phyloP scores from a whole-genome alignment of 2,113 vertebrate genomes.

The Etia nguti region DNA sequence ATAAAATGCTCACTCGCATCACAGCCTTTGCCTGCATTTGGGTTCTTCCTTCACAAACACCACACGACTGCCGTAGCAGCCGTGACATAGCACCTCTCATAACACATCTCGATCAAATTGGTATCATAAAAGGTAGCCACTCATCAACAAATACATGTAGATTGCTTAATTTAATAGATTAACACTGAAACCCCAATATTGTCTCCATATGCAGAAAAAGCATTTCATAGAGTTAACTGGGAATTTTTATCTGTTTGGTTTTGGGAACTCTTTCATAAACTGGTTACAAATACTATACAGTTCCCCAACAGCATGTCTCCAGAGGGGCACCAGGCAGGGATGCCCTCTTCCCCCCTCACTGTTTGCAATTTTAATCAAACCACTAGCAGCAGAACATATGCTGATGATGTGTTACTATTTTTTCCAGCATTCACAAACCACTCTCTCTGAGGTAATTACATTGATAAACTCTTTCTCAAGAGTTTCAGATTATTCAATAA shows the following conservation, averaged over 20 bases:
- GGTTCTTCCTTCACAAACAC: no score
- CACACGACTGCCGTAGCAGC: no score
- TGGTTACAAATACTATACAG: neutral
- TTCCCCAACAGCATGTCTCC: neutral
- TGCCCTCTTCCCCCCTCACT: neutral
- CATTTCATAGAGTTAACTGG: neutral
- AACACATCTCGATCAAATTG: neutral
- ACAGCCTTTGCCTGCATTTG: no score
- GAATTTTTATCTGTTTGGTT: neutral
- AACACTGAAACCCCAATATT: neutral
- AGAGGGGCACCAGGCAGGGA: neutral
- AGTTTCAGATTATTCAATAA: neutral
- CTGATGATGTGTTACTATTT: neutral
- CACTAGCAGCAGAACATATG: neutral
- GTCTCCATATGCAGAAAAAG: neutral
- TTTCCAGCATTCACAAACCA: neutral
- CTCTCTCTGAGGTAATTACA: neutral
- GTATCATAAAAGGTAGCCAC: neutral
- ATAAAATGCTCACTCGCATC: no score
- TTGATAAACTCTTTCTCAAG: neutral
- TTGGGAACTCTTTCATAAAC: neutral
- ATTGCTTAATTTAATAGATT: neutral
- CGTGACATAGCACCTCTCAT: neutral
- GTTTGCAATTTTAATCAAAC: neutral
- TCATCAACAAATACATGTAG: neutral